These are phyloP conservation scores for Saxidomus purpurata DNA, from an alignment of 1,140 invertebrate genomes.

Conservation along the genomic window DNA sequence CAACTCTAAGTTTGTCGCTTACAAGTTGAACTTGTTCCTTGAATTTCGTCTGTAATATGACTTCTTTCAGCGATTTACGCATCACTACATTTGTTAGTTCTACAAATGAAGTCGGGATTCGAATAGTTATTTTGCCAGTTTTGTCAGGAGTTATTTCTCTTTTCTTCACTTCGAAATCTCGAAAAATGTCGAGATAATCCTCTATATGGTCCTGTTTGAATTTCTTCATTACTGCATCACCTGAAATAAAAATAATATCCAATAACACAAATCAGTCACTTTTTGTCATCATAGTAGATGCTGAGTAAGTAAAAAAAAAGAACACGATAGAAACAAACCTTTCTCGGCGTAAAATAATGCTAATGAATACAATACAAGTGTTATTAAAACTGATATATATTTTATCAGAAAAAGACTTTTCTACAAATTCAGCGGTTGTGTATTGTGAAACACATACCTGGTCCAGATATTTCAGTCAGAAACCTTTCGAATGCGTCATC, in stretches of 20 bases:
- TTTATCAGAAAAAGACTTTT: no score
- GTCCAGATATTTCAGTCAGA: background rate
- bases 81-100: background rate
- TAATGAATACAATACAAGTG: no score
- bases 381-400: no score
- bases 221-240: background rate
- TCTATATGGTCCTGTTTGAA: background rate
- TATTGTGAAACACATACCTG: background rate
- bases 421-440: no score
- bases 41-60: background rate
- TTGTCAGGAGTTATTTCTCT: background rate
- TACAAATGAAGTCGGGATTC: background rate
- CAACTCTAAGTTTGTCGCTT: background rate
- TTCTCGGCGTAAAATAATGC: background rate
- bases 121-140: background rate
- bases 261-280: no score
- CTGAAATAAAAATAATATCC: no score
- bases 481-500: background rate
- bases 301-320: background rate
- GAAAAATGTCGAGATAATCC: conserved; percentile 3
- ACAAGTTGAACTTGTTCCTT: background rate
- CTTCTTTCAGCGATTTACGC: background rate
- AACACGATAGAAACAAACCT: background rate
- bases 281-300: background rate
- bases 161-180: conserved; percentile 21